These are phyloP conservation scores for Epinephelus cyanopodus DNA, from an alignment of 2,113 vertebrate species.

Conservation along the genomic window DNA sequence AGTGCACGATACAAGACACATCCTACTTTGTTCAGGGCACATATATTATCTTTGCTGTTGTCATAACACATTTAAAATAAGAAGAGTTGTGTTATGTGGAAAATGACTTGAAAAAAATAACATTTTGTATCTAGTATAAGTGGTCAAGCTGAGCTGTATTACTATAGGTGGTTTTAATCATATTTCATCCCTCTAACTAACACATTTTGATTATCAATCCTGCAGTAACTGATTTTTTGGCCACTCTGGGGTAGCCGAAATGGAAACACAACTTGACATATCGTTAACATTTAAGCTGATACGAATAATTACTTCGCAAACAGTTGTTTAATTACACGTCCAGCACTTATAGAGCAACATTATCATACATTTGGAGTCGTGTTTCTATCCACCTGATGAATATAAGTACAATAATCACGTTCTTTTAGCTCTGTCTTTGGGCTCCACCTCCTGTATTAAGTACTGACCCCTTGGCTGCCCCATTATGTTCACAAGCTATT, in stretches of 20 bases:
- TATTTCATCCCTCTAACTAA: background rate
- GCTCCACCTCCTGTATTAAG: background rate
- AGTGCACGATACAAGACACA: background rate
- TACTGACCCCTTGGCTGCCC: background rate
- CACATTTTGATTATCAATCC: background rate
- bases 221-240: background rate
- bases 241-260: background rate
- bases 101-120: background rate
- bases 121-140: background rate
- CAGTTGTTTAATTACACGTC: background rate
- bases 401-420: background rate
- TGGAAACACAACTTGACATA: background rate
- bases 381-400: background rate
- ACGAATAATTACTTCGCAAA: background rate
- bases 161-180: background rate
- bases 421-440: background rate
- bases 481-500: background rate
- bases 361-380: background rate
- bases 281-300: no score
- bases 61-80: no score
- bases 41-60: background rate
- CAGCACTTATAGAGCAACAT: background rate
- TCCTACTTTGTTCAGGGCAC: background rate
- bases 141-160: background rate
- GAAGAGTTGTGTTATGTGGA: no score